Base-by-base conservation (phyloP, 2,113 vertebrate species). In the Proteles cristata region DNA sequence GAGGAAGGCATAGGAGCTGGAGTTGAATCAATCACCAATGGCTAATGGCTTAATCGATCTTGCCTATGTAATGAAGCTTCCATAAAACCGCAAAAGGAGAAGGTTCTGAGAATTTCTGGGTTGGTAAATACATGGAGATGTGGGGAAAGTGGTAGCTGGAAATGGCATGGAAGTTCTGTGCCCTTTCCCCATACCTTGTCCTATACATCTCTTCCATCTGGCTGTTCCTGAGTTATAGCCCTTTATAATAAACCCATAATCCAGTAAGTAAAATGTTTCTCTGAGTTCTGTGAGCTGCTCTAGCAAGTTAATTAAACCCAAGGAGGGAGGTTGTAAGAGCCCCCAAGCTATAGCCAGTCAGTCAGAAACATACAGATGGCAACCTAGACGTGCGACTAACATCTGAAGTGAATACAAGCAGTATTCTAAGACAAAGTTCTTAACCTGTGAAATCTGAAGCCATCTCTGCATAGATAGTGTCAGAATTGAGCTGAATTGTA, bases 321-420 rank as follows among this genome's bases (percentile, higher is more conserved):
- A 43, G 85, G 68, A 76, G 69, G n/a, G 26, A 5, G 25, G 9
- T 28, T 53, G 26, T 21, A 15, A 66, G 35, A 53, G 73, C 25
- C 66, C 39, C 68, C 66, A 11, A 39, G 3, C 10, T 39, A 73
- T 43, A 73, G 5, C 9, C 35, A 53, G 15, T 55, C 4, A 0
- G 23, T 83, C 66, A 73, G 68, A 88, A 55, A 14, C 73, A 76
- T n/a, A 88, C 50, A 88, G 85, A 17, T 31, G 48, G 39, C 50
- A 21, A 5, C 15, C n/a, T 88, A 53, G n/a, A 58, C 16, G 0
- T 73, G 68, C 0, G 4, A 4, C 66, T 7, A 1, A n/a, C 15
- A 17, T 87, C 66, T 71, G 66, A 87, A 87, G 21, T 19, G n/a
- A 9, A n/a, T 1, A 0, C 45, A 21, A 55, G 48, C 48, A 14